Conservation (phyloP, 2,797 vertebrate species). For the Enteromius fasciolatus region DNA sequence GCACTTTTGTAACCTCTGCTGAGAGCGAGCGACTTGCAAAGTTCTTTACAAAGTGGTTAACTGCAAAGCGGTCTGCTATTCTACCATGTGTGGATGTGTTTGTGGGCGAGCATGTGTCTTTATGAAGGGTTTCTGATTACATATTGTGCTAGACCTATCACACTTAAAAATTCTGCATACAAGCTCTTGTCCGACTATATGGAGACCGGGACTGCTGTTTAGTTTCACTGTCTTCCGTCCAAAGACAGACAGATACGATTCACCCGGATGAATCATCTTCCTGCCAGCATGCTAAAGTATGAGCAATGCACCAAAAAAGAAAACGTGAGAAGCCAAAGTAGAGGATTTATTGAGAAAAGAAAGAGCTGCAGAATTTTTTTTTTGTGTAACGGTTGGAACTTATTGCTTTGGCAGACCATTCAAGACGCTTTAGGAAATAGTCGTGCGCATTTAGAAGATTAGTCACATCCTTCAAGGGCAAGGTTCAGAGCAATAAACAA, state of each 20-base stretch:
- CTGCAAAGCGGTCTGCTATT: slow-evolving; percentile 16
- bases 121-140: slow-evolving; percentile 35
- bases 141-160: slow-evolving; percentile 34
- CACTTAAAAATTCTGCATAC: slow-evolving; percentile 38
- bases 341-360: slow-evolving; percentile 45
- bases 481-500: slow-evolving; percentile 37
- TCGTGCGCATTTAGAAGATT: slow-evolving; percentile 32
- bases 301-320: slow-evolving; percentile 40
- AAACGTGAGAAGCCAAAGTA: slow-evolving; percentile 31
- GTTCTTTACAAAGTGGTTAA: slow-evolving; percentile 38
- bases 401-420: slow-evolving; percentile 22
- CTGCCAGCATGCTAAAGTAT: slow-evolving; percentile 35
- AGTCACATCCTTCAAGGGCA: slow-evolving; percentile 32
- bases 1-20: neutral
- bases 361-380: slow-evolving; percentile 10
- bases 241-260: slow-evolving; percentile 40
- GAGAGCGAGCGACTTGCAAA: slow-evolving; percentile 13
- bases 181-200: slow-evolving; percentile 22
- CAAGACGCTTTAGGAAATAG: slow-evolving; percentile 14
- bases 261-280: slow-evolving; percentile 37
- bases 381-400: neutral
- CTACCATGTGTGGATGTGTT: neutral
- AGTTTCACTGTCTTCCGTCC: slow-evolving; percentile 42
- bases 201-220: slow-evolving; percentile 35
- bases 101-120: slow-evolving; percentile 11